Evolutionary conservation across 2,113 vertebrate genomes (phyloP).

Genomic region (Bos javanicus): DNA sequence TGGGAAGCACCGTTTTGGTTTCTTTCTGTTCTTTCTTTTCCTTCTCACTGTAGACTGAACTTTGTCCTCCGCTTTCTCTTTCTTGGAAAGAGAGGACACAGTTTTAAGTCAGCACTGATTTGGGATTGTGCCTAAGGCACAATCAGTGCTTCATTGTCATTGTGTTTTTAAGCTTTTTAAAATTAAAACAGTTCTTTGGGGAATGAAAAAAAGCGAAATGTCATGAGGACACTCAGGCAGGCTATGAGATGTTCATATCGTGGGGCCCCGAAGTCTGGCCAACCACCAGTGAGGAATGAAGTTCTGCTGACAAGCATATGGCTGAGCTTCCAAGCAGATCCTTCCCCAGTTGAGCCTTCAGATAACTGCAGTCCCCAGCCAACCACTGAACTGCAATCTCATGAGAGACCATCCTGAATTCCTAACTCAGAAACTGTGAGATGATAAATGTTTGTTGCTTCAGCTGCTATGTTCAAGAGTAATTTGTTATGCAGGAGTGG

Average conservation of each 20-base stretch:
- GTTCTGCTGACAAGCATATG: neutral
- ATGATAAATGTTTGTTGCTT: neutral
- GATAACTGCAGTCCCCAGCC: neutral
- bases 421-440: neutral
- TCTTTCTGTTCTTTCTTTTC: conserved; percentile 61
- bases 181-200: conserved; percentile 80
- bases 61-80: conserved; percentile 64
- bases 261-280: neutral
- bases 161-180: conserved; percentile 74
- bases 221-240: neutral
- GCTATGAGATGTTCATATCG: neutral
- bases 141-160: conserved; percentile 68
- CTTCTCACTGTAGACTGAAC: conserved; percentile 67
- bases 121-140: conserved; percentile 74
- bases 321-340: neutral
- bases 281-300: neutral
- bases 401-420: neutral
- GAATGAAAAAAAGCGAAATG: conserved; percentile 61
- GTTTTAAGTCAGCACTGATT: conserved; percentile 80
- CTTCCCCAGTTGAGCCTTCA: neutral
- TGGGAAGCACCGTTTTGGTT: conserved; percentile 67
- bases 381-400: neutral
- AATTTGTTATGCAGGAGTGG: neutral
- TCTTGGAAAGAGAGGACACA: conserved; percentile 73
- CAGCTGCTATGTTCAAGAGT: neutral